Percentiles rank a stretch among this genome's conserved stretches.
Conservation (phyloP, 2,797 vertebrate species). For the Leptoclinus maculatus region DNA sequence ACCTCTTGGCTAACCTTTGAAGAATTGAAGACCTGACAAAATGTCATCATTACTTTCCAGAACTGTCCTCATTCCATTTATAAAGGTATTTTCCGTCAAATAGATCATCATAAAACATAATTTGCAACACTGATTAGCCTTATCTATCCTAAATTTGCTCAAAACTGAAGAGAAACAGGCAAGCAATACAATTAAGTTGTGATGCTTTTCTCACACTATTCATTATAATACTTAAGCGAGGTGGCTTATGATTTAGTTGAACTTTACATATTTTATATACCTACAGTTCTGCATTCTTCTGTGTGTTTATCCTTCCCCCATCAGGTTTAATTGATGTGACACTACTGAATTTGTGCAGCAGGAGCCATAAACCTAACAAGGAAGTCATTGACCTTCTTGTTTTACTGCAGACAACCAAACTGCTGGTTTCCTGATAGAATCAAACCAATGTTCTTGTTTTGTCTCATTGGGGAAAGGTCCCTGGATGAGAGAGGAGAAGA, state of each 20-base stretch:
- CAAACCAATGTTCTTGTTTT: slow-evolving; percentile 20
- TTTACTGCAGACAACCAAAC: not conserved
- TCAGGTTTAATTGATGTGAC: slow-evolving; percentile 4
- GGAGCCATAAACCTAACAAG: not conserved
- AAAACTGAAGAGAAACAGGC: not conserved
- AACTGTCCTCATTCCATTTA: not conserved
- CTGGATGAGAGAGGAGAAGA: not conserved
- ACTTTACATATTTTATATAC: not conserved
- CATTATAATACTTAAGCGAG: not conserved
- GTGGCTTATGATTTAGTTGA: not conserved
- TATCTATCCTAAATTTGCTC: not conserved
- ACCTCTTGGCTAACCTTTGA: too few species aligned
- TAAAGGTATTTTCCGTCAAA: not conserved
- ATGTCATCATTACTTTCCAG: not conserved
- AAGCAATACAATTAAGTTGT: not conserved
- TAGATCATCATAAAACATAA: not conserved
- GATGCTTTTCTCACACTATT: not conserved
- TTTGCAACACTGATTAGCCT: not conserved
- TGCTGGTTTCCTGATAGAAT: slow-evolving; percentile 10
- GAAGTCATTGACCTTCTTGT: slow-evolving; percentile 17
- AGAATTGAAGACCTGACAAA: too few species aligned
- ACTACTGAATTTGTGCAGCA: not conserved
- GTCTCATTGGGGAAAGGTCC: not conserved
- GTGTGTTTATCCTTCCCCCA: not conserved
- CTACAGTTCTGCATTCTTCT: not conserved